Percentiles rank a stretch among this genome's conserved stretches.
phyloP scores from a whole-genome alignment of 2,888 invertebrate species.

The Nudaria mundana region DNA sequence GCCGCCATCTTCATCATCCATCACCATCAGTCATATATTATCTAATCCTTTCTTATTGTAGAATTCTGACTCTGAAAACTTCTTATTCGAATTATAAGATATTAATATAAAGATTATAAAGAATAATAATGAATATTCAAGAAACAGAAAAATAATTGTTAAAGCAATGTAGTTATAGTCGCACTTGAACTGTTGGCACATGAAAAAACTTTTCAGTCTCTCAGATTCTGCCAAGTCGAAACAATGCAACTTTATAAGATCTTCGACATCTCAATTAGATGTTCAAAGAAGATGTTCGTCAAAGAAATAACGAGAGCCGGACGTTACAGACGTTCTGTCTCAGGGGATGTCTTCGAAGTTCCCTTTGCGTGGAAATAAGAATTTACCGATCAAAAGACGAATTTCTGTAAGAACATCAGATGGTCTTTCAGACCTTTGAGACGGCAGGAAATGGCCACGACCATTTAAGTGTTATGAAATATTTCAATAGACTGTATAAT shows the following conservation, averaged over 20 bases:
- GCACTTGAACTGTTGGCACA: conserved; percentile 19
- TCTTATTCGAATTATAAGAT: too few relatives aligned
- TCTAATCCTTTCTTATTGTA: too few relatives aligned
- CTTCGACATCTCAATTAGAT: conserved; percentile 42
- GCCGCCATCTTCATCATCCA: too few relatives aligned
- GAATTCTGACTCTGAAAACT: too few relatives aligned
- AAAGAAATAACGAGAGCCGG: conserved; percentile 54
- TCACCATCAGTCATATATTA: too few relatives aligned
- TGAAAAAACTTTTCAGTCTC: conserved; percentile 22
- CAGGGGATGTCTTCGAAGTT: conserved; percentile 31
- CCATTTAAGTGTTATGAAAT: conserved; percentile 8
- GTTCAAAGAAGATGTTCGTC: conserved; percentile 36
- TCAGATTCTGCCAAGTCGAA: conserved; percentile 19
- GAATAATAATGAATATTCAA: too few relatives aligned
- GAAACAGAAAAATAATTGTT: too few relatives aligned
- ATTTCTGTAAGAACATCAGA: conserved; percentile 10
- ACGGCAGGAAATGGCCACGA: conserved; percentile 15
- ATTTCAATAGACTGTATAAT: not conserved
- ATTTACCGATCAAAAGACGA: conserved; percentile 13
- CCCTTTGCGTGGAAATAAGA: conserved; percentile 26
- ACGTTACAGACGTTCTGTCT: conserved; percentile 43
- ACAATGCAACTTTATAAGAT: conserved; percentile 37
- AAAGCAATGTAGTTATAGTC: not conserved
- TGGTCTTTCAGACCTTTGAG: conserved; percentile 19
- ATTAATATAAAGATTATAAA: too few relatives aligned